Conservation (phyloP, 2,113 vertebrate species). For the Bubo scandiacus region DNA sequence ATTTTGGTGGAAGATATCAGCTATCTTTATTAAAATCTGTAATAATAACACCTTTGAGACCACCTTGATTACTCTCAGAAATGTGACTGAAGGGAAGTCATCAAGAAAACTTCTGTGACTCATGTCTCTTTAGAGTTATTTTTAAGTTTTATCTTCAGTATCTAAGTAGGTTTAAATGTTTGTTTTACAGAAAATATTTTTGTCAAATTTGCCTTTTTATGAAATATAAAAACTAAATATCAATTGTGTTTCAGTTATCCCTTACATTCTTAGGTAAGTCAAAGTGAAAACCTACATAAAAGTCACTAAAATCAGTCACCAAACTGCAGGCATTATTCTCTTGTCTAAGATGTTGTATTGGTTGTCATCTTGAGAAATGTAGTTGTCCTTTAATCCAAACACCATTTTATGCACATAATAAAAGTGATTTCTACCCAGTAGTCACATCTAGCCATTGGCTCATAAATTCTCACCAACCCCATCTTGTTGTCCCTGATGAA, state of each 20-base stretch:
- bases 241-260: neutral
- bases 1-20: neutral
- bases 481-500: constrained; percentile 36
- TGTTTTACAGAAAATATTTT: neutral
- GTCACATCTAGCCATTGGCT: constrained; percentile 31
- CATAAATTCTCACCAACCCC: constrained; percentile 45
- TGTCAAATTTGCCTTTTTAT: neutral
- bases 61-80: neutral
- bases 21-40: neutral
- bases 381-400: constrained; percentile 52
- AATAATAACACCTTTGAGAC: neutral
- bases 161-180: neutral
- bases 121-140: neutral
- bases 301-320: neutral
- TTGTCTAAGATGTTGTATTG: neutral
- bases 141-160: neutral
- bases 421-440: constrained; percentile 63
- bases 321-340: neutral
- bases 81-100: neutral
- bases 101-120: neutral
- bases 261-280: neutral
- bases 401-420: constrained; percentile 57
- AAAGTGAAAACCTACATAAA: constrained; percentile 9
- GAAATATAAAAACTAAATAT: neutral
- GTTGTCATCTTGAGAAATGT: constrained; percentile 39